Evolutionary conservation across 2,113 vertebrate species (phyloP).

Genomic region (Ranitomeya variabilis): DNA sequence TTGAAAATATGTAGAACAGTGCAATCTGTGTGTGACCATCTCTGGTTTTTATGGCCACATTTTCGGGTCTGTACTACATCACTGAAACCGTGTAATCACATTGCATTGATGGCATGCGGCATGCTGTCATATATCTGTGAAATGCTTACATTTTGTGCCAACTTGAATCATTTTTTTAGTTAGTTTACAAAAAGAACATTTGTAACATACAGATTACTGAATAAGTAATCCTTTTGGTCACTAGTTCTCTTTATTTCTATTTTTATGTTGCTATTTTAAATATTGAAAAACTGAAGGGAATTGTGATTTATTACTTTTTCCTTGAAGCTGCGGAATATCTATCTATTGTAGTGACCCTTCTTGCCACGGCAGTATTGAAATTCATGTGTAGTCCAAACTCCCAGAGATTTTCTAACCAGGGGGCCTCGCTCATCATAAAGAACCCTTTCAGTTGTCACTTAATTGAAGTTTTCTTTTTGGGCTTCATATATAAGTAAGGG

Average conservation of each 20-base stretch:
- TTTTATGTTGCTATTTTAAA: neutral
- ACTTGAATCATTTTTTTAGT: no score
- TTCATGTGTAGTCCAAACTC: neutral
- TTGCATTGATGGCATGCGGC: no score
- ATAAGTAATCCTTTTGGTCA: neutral
- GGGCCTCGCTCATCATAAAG: slow-evolving; percentile 35
- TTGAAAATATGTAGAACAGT: no score
- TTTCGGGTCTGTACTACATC: no score
- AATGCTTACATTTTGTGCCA: no score
- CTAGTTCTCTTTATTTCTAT: neutral
- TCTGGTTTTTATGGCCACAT: no score
- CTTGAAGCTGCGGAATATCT: neutral
- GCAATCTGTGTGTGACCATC: no score
- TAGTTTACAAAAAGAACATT: no score
- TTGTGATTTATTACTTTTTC: neutral
- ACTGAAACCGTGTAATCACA: no score
- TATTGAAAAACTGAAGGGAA: slow-evolving; percentile 7
- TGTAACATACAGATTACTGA: neutral
- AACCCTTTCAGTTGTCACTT: slow-evolving; percentile 42
- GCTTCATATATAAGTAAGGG: neutral
- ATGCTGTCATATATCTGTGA: no score
- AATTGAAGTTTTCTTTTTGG: slow-evolving; percentile 43
- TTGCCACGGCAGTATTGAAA: neutral
- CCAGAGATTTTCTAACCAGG: slow-evolving; percentile 6
- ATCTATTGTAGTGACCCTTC: neutral